Percentiles rank a stretch among this genome's conserved stretches.
These are phyloP conservation scores for Stictonetta naevosa DNA, from an alignment of 2,113 vertebrate species.

Conservation along the genomic window DNA sequence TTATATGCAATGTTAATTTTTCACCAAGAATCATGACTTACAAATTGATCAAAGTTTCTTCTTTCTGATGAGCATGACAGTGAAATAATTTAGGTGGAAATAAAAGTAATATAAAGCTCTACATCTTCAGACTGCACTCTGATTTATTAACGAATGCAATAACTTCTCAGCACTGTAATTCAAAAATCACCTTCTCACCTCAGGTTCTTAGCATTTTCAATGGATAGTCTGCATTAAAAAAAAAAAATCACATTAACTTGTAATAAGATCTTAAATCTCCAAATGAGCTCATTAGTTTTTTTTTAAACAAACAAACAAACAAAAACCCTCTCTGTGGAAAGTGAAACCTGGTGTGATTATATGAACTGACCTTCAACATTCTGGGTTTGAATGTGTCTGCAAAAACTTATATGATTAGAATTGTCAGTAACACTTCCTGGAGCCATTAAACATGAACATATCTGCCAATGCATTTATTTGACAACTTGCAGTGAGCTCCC, in stretches of 20 bases:
- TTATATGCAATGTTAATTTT: neutral
- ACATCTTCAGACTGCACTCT: neutral
- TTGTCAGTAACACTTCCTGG: slow-evolving; percentile 10
- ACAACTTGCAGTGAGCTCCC: neutral
- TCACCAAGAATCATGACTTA: neutral
- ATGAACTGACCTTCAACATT: neutral
- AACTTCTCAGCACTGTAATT: neutral
- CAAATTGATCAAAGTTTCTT: neutral
- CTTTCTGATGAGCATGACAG: neutral
- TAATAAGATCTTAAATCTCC: neutral
- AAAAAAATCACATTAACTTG: neutral
- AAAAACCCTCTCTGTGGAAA: neutral
- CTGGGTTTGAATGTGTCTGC: slow-evolving; percentile 1
- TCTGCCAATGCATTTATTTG: slow-evolving; percentile 12
- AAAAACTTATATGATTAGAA: neutral
- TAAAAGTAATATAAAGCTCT: neutral
- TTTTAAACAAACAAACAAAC: too few species aligned
- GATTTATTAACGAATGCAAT: neutral
- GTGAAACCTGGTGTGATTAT: neutral
- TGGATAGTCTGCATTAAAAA: neutral
- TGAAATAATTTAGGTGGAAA: neutral
- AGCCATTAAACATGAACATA: neutral
- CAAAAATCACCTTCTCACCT: neutral
- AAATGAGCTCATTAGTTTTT: neutral
- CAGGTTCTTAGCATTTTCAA: neutral